Evolutionary conservation across 2,797 vertebrate species (phyloP).

Genomic region (Sphaeramia orbicularis): DNA sequence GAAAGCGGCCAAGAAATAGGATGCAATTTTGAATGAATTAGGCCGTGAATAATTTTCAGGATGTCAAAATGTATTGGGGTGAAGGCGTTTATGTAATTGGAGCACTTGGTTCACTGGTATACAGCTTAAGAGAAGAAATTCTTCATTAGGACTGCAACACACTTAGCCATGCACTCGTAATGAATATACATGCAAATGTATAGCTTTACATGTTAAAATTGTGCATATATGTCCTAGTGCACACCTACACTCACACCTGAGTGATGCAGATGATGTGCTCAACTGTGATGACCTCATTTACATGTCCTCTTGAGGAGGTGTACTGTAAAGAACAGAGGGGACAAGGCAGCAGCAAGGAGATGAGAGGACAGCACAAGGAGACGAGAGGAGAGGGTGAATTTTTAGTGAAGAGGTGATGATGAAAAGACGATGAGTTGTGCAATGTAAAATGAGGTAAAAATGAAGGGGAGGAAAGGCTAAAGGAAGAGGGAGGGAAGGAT

Average conservation of each 20-base stretch:
- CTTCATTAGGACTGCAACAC: slow-evolving; percentile 58
- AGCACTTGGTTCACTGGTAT: slow-evolving; percentile 62
- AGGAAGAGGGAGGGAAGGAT: slow-evolving; percentile 35
- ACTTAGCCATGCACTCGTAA: slow-evolving; percentile 4
- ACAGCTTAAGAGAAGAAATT: slow-evolving; percentile 54
- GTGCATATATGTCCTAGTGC: slow-evolving; percentile 16
- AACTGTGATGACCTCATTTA: slow-evolving; percentile 73
- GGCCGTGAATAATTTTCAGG: slow-evolving; percentile 76
- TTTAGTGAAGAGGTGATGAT: slow-evolving; percentile 26
- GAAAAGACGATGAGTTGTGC: slow-evolving; percentile 38
- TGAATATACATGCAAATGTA: slow-evolving; percentile 9
- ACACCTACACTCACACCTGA: slow-evolving; percentile 65
- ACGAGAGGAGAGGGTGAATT: slow-evolving; percentile 5
- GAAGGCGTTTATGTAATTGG: slow-evolving; percentile 73
- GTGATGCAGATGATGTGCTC: slow-evolving; percentile 54
- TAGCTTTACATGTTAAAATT: slow-evolving; percentile 23
- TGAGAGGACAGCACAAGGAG: neutral
- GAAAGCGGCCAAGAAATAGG: slow-evolving; percentile 54
- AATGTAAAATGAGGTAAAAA: slow-evolving; percentile 34
- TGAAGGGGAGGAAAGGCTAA: slow-evolving; percentile 11
- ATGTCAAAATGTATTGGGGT: slow-evolving; percentile 75
- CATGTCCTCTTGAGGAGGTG: slow-evolving; percentile 66
- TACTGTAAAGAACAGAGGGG: slow-evolving; percentile 38
- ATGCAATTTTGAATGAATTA: slow-evolving; percentile 77
- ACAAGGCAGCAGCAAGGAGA: slow-evolving; percentile 18